Percentiles rank a stretch among this genome's conserved stretches.
Evolutionary conservation across 2,113 vertebrate species (phyloP).

Genomic region (Tupaia chinensis): DNA sequence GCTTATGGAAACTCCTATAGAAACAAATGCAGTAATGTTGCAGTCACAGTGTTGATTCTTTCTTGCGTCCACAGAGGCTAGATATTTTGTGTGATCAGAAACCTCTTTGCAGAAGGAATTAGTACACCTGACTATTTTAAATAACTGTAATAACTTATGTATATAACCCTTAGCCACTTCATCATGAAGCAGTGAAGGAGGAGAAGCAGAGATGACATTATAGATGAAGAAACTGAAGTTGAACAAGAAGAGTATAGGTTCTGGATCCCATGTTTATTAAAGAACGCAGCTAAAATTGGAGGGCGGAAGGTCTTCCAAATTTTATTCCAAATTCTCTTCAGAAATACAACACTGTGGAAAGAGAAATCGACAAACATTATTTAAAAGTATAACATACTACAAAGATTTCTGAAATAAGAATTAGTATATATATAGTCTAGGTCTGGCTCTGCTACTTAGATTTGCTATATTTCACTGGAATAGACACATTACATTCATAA

Average conservation of each 20-base stretch:
- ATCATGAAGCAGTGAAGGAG: neutral
- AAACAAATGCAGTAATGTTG: neutral
- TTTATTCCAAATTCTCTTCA: neutral
- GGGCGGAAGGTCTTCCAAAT: neutral
- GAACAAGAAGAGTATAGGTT: neutral
- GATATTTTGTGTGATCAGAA: neutral
- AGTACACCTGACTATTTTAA: neutral
- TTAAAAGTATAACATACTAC: neutral
- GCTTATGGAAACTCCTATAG: neutral
- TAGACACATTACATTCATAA: neutral
- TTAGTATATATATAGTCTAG: neutral
- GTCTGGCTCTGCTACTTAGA: neutral
- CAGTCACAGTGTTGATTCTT: neutral
- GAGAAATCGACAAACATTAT: neutral
- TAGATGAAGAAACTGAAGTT: neutral
- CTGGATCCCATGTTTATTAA: neutral
- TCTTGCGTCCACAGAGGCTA: neutral
- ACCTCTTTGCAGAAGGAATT: neutral
- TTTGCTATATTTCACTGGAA: neutral
- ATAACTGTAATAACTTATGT: neutral
- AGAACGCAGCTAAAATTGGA: neutral
- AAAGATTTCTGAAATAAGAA: conserved; percentile 18
- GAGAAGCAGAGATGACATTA: neutral
- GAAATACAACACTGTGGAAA: neutral
- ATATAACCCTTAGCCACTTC: neutral